These are phyloP conservation scores for Rhabdornis inornatus DNA, from an alignment of 2,113 vertebrate genomes.

Conservation along the genomic window DNA sequence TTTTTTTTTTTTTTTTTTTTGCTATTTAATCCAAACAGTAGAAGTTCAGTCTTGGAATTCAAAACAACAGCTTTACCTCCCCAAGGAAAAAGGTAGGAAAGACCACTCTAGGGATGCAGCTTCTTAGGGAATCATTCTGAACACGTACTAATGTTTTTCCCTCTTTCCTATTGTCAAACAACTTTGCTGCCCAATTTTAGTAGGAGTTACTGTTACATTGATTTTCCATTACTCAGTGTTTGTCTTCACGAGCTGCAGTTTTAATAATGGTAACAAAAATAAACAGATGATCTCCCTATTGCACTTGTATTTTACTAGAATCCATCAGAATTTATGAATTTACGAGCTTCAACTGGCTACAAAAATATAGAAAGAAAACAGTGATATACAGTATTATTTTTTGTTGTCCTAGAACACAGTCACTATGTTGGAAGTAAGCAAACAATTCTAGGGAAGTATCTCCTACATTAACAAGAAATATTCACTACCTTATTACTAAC, in stretches of 20 bases:
- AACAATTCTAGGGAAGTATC: neutral
- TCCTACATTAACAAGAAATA: neutral
- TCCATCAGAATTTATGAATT: neutral
- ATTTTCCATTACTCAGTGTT: neutral
- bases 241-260: neutral
- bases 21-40: neutral
- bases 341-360: neutral
- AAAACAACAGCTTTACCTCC: neutral
- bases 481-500: neutral
- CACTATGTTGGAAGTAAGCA: neutral
- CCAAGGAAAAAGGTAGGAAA: neutral
- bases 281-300: neutral
- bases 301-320: neutral
- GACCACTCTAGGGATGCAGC: neutral
- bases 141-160: neutral
- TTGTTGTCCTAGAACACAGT: neutral
- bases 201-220: neutral
- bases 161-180: neutral
- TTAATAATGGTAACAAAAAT: neutral
- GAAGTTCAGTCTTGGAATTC: neutral
- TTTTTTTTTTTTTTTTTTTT: neutral
- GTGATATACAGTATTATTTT: neutral
- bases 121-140: neutral
- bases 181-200: neutral
- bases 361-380: neutral